These are phyloP conservation scores for Anguilla obscura DNA, from an alignment of 2,797 vertebrate species.

Conservation along the genomic window DNA sequence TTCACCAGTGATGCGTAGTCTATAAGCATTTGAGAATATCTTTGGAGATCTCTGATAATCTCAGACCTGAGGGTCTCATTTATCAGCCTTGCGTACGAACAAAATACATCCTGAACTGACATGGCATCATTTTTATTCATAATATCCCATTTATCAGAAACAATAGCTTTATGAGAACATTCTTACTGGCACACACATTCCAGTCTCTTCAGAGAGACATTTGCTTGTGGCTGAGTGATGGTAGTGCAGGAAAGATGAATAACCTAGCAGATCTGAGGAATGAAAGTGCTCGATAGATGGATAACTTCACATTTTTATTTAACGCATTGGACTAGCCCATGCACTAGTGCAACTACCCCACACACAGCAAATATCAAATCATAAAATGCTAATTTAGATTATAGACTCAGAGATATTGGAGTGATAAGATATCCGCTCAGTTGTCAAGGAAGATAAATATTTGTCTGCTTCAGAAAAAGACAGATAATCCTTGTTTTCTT, in stretches of 20 bases:
- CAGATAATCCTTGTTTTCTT: background rate
- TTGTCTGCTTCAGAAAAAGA: background rate
- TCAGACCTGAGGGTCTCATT: background rate
- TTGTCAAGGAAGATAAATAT: background rate
- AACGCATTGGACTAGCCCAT: background rate
- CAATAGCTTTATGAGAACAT: background rate
- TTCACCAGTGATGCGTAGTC: background rate
- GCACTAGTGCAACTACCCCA: background rate
- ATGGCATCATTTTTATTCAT: slow-evolving; percentile 1
- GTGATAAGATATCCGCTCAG: background rate
- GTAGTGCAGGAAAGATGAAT: background rate
- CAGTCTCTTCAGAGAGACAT: slow-evolving; percentile 1
- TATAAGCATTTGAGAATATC: background rate
- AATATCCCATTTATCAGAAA: slow-evolving; percentile 14
- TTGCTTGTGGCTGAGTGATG: background rate
- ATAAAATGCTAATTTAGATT: background rate
- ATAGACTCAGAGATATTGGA: background rate
- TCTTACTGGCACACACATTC: background rate
- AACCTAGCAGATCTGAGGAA: background rate
- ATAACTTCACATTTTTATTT: background rate
- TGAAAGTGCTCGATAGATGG: background rate
- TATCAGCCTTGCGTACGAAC: background rate
- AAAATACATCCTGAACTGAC: slow-evolving; percentile 8
- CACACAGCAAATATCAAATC: background rate
- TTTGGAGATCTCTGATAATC: background rate